Base-by-base conservation (phyloP, 2,888 invertebrate genomes). In the Andrena trimmerana region DNA sequence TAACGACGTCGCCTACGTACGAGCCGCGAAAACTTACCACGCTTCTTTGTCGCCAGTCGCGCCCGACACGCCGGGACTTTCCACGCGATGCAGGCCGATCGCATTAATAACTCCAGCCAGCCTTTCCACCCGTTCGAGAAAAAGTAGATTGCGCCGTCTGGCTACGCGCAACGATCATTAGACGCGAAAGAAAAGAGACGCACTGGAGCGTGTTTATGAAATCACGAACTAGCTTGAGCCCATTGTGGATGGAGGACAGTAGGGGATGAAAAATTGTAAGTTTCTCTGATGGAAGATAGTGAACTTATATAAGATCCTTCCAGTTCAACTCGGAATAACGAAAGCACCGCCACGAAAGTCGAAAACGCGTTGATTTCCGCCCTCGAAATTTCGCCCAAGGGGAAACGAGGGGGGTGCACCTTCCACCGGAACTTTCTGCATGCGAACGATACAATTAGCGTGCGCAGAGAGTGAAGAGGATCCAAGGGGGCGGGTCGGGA, bases 1-100 rank as follows among this genome's bases (percentile, higher is more conserved):
- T 93, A 89, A 86, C 88, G 84, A 78, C 76, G 79, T 60, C 20
- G 48, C 24, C 57, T 24, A 10, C 67, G n/a, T 36, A 16, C 76
- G 68, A 31, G 57, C 57, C 54, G 83, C 82, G 81, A 82, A 84
- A 88, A 88, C 86, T 86, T 86, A 86, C 86, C 86, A 62, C 54
- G 52, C 72, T 72, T 77, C 74, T 65, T 79, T 67, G 83, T 70
- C 62, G 65, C 20, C 24, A 31, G 10, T 69, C 36, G 57, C 36
- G 42, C n/a, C 24, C 52, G 57, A 57, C 57, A 31, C 59, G 42
- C 59, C 52, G 36, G 4, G 16, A 60, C 65, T 75, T 75, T 71
- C 63, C 57, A 42, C 50, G 50, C 52, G 68, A 68, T 59, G 31
- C 13, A 10, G 31, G 1, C 27, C 20, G 36, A 72, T 63, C 52